phyloP scores from a whole-genome alignment of 2,888 invertebrate species.

The Aphidoletes aphidimyza region DNA sequence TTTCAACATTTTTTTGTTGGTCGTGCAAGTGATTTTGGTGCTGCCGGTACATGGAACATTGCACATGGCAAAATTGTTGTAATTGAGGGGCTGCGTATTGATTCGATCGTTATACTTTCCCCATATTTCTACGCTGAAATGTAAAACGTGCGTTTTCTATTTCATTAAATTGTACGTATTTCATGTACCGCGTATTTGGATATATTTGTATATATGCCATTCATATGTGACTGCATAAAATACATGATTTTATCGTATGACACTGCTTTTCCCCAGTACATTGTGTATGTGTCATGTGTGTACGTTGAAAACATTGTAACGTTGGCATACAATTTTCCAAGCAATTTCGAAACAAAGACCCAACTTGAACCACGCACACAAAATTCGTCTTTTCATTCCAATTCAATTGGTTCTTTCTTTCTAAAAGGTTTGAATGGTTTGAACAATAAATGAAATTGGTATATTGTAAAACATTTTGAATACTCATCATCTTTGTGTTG shows the following conservation, averaged over 20 bases:
- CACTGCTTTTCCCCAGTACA: neutral
- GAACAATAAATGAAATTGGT: neutral
- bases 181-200: no score
- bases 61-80: no score
- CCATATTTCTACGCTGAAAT: no score
- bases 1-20: no score
- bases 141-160: no score
- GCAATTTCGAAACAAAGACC: neutral
- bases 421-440: neutral
- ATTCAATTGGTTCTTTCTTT: neutral
- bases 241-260: neutral
- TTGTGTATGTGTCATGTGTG: neutral
- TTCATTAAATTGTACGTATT: no score
- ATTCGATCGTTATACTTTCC: no score
- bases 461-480: neutral
- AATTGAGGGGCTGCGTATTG: no score
- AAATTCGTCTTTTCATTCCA: neutral
- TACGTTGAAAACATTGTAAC: no score
- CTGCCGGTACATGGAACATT: no score
- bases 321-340: slow-evolving; percentile 15
- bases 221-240: neutral
- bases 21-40: no score
- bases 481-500: neutral
- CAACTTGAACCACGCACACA: neutral
- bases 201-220: neutral